Evolutionary conservation across 2,113 vertebrate species (phyloP), one percentile per base, ranked within the genome.

Genomic region (Cricetomys ansorgei): DNA sequence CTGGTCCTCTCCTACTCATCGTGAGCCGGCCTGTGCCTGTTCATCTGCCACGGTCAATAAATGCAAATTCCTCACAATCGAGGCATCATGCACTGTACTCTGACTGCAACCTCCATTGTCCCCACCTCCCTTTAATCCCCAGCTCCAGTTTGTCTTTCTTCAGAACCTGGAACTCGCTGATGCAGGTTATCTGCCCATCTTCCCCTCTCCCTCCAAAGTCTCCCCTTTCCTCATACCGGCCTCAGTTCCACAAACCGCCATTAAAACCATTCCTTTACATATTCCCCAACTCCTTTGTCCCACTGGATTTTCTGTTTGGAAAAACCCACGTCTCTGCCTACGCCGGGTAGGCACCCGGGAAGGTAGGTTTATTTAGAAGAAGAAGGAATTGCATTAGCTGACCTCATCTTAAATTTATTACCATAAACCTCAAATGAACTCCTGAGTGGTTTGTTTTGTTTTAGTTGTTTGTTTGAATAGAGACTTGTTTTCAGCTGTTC

Each of bases 391-490:
- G 69, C 34, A 83, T 80, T 48, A 53, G 40, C 16, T 65, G 40
- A n/a, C 10, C 16, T 89, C 62, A 83, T 75, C 94, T 91, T 94
- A 86, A 67, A 53, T 92, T 77, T 84, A 76, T 94, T 21, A 77
- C 62, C n/a, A 50, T 13, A 19, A 91, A 37, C 53, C 7, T 88
- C 90, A 92, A 84, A 87, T 64, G 50, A 43, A 23, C 27, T 21
- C 25, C 16, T 57, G 3, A 37, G 34, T 50, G 45, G 84, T 86
- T 10, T 85, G 83, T 48, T 65, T 85, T 85, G 29, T 21, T 55
- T 48, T 64, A 50, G 17, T 48, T 37, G 17, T 37, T 85, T 69
- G 43, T 53, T 69, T 67, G 12, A 10, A n/a, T 48, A 50, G 29
- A n/a, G 62, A 10, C 43, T 69, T 37, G 16, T 5, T 17, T 50